Base-by-base conservation (phyloP, 2,797 vertebrate species). In the Phrynocephalus vlangalii region DNA sequence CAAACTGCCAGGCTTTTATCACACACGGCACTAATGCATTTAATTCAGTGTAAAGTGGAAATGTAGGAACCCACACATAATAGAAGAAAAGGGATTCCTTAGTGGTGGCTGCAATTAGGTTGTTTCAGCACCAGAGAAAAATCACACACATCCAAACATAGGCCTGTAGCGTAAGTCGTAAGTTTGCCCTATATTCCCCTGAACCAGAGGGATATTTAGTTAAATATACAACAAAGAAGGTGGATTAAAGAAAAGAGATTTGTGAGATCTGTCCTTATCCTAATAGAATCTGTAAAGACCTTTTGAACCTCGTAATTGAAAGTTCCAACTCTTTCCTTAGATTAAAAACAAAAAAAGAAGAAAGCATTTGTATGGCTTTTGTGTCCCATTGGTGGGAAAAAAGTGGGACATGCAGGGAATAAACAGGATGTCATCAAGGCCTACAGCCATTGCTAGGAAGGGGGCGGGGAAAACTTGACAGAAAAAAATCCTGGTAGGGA, bases 181-280 rank as follows among this genome's bases (percentile, higher is more conserved):
- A 88, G 86, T 88, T 92, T 89, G 86, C 80, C 91, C 84, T 85
- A 68, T 52, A 90, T 87, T 94, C 83, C 38, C 89, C 90, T 88
- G 84, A 90, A 87, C 86, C 86, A 91, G 85, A 93, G 91, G 79
- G 89, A 88, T 92, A 86, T 68, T 84, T 89, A 81, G 86, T 89
- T 90, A 87, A 68, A 81, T 92, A 87, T 63, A 90, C 89, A 92
- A 79, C 71, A 92, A 83, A 87, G 73, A 94, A 68, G 48, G 52
- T 2, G 28, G 16, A 26, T 38, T 20, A 33, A 18, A 33, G 30
- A 8, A 63, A 88, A 89, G 85, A 86, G 83, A 92, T 92, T 90
- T 76, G 83, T 85, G 84, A 84, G 28, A 52, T 82, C 66, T 88
- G 60, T 91, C 91, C 68, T 87, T 83, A 79, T 71, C 86, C 67